Conservation (phyloP, 2,113 vertebrate genomes). For the Fulmarus glacialis region DNA sequence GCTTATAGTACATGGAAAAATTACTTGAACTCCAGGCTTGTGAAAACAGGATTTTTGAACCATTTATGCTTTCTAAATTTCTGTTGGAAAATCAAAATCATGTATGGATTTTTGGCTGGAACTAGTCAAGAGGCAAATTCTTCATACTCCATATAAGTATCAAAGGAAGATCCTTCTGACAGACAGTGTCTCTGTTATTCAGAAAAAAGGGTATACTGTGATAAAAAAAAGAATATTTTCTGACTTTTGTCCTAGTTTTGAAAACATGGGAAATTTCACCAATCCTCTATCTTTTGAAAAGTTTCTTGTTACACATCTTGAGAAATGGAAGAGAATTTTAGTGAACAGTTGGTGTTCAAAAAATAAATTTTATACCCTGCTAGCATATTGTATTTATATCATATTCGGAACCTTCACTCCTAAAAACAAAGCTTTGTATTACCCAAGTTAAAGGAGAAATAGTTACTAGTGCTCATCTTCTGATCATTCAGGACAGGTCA, state of each 20-base stretch:
- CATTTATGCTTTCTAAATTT: background rate
- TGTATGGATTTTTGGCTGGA: background rate
- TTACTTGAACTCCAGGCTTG: background rate
- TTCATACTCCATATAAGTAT: background rate
- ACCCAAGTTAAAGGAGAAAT: background rate
- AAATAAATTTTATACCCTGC: background rate
- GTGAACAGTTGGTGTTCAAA: background rate
- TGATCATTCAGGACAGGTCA: background rate
- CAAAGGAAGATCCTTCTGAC: background rate
- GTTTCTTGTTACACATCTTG: background rate
- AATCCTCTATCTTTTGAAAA: background rate
- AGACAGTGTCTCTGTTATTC: background rate
- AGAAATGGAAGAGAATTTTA: background rate
- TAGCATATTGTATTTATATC: background rate
- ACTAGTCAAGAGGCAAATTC: background rate
- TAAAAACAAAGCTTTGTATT: background rate
- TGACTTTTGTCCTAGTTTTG: background rate
- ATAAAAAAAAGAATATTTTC: background rate
- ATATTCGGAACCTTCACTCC: background rate
- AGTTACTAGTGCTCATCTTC: background rate
- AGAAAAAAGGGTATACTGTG: rapidly evolving
- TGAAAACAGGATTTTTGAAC: background rate
- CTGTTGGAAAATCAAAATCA: background rate
- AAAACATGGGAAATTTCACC: background rate
- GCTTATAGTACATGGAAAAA: background rate